A percentile compares a stretch with the other conserved stretches of the same genome.
These are phyloP conservation scores for Bombus sibiricus DNA, from an alignment of 1,140 invertebrate species.

Conservation along the genomic window DNA sequence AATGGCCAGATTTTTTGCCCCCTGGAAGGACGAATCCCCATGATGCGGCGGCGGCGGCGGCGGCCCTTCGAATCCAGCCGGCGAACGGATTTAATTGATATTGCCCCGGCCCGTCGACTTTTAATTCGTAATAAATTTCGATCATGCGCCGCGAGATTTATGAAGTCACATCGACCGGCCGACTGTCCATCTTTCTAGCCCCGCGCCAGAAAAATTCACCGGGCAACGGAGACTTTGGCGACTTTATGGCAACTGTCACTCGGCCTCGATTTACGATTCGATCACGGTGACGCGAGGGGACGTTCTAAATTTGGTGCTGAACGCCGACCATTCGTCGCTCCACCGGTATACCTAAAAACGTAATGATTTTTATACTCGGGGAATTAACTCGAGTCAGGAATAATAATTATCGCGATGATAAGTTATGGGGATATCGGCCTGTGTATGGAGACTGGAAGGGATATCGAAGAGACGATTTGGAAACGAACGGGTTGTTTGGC, in stretches of 20 bases:
- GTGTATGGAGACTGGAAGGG: background rate
- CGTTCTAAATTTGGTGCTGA: slow-evolving; percentile 53
- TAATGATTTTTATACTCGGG: slow-evolving; percentile 16
- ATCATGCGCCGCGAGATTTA: slow-evolving; percentile 73
- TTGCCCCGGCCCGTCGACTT: slow-evolving; percentile 60
- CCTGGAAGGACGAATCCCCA: slow-evolving; percentile 4
- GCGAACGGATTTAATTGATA: slow-evolving; percentile 74
- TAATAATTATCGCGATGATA: slow-evolving; percentile 33
- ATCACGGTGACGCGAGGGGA: background rate
- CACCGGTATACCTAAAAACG: slow-evolving; percentile 17
- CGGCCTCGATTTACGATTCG: slow-evolving; percentile 64
- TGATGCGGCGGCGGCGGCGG: slow-evolving; percentile 10
- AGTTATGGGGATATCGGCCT: background rate
- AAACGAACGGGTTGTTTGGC: background rate
- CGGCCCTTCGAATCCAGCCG: slow-evolving; percentile 35
- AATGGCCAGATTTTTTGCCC: slow-evolving; percentile 49
- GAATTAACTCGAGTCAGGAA: slow-evolving; percentile 38
- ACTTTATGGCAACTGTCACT: slow-evolving; percentile 66
- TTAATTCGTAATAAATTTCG: slow-evolving; percentile 76
- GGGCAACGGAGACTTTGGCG: slow-evolving; percentile 34
- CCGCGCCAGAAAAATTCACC: slow-evolving; percentile 46
- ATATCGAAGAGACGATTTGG: background rate
- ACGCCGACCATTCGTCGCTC: background rate
- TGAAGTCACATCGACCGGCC: slow-evolving; percentile 54
- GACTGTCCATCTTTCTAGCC: slow-evolving; percentile 45